Evolutionary conservation across 1,140 invertebrate genomes (phyloP).

Genomic region (Magallana angulata): DNA sequence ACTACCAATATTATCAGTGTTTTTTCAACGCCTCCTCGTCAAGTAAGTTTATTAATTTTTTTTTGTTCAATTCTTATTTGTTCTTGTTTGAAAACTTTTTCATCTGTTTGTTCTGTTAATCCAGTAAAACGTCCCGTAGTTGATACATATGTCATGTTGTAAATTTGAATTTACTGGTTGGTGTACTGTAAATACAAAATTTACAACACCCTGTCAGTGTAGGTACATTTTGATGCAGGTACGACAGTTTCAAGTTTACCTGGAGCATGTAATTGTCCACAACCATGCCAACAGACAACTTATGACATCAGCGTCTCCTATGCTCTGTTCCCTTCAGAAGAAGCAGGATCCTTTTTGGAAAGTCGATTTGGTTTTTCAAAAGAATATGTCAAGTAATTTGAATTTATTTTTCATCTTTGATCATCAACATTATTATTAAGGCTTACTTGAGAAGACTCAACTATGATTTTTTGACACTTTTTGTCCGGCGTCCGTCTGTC

Average conservation of each 20-base stretch:
- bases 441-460: too few relatives aligned
- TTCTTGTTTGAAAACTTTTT: background rate
- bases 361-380: background rate
- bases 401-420: too few relatives aligned
- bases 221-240: too few relatives aligned
- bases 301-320: background rate
- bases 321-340: background rate
- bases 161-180: too few relatives aligned
- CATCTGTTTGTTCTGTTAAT: background rate
- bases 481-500: too few relatives aligned
- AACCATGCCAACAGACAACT: background rate
- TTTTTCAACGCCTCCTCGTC: background rate
- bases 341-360: background rate
- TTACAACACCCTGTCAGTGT: too few relatives aligned
- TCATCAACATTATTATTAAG: too few relatives aligned
- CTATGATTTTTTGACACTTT: too few relatives aligned
- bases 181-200: too few relatives aligned
- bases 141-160: too few relatives aligned
- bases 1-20: slow-evolving; percentile 19
- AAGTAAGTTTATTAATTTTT: background rate
- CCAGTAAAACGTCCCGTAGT: too few relatives aligned
- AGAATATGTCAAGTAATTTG: background rate
- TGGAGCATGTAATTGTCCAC: background rate
- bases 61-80: too few relatives aligned
- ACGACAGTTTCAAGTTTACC: background rate